A percentile compares a stretch with the other conserved stretches of the same genome.
These are phyloP conservation scores for Syngnathoides biaculeatus DNA, from an alignment of 2,113 vertebrate genomes.

Conservation along the genomic window DNA sequence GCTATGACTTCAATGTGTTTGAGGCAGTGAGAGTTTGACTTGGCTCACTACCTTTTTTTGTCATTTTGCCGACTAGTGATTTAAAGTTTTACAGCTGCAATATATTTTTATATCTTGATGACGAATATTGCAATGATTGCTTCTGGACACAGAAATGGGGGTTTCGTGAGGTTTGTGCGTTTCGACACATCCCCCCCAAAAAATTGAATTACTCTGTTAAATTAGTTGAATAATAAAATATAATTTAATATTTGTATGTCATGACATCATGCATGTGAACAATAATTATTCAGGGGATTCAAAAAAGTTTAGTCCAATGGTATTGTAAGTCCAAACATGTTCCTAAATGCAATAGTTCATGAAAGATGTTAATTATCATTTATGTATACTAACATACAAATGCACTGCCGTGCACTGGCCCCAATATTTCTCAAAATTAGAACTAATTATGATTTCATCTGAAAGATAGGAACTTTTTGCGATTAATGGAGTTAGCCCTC, in stretches of 20 bases:
- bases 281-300: too few relatives aligned
- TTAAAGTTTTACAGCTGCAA: too few relatives aligned
- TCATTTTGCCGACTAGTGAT: too few relatives aligned
- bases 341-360: too few relatives aligned
- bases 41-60: neutral
- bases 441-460: neutral
- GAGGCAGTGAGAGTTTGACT: neutral
- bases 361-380: too few relatives aligned
- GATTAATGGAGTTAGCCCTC: neutral
- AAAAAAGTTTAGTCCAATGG: too few relatives aligned
- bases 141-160: neutral
- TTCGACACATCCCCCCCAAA: neutral
- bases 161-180: neutral
- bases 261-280: too few relatives aligned
- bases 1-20: neutral
- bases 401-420: neutral
- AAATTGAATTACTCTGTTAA: neutral
- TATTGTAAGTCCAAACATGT: too few relatives aligned
- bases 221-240: neutral
- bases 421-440: neutral
- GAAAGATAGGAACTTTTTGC: neutral
- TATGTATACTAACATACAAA: too few relatives aligned
- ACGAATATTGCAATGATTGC: neutral
- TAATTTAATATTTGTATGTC: neutral
- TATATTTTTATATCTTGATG: neutral